Evolutionary conservation across 2,888 invertebrate species (phyloP).

Genomic region (Allacma fusca): DNA sequence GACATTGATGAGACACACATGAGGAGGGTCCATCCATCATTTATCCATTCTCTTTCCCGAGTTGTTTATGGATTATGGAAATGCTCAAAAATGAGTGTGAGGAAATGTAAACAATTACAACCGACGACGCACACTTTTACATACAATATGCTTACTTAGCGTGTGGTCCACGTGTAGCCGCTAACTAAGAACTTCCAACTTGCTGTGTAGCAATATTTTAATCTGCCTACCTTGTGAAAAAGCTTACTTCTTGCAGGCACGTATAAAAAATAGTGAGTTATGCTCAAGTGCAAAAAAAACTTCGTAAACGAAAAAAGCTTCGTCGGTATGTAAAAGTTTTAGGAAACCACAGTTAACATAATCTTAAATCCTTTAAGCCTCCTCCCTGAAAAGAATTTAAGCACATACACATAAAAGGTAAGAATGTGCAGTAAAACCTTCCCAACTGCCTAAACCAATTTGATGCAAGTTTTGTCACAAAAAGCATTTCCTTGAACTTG

Average conservation of each 20-base stretch:
- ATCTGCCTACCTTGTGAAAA: not conserved
- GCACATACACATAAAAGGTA: too few relatives aligned
- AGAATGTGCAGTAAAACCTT: too few relatives aligned
- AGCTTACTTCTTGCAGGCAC: not conserved
- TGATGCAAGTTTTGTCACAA: not conserved
- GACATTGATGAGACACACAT: conserved; percentile 39
- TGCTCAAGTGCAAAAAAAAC: too few relatives aligned
- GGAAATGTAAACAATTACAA: conserved; percentile 21
- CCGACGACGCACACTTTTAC: conserved; percentile 13
- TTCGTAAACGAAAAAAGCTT: too few relatives aligned
- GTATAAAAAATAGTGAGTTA: too few relatives aligned
- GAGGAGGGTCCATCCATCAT: conserved; percentile 32
- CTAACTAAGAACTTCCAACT: not conserved
- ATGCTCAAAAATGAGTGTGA: conserved; percentile 24
- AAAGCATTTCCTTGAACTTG: conserved; percentile 8
- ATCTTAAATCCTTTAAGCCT: too few relatives aligned
- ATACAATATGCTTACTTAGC: conserved; percentile 15
- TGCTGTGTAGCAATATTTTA: not conserved
- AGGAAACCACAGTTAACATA: too few relatives aligned
- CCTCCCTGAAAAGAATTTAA: too few relatives aligned
- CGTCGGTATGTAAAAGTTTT: too few relatives aligned
- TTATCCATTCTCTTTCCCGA: conserved; percentile 16
- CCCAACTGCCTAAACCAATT: too few relatives aligned
- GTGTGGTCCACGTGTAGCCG: conserved; percentile 29
- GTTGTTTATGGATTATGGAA: conserved; percentile 29